Evolutionary conservation across 2,888 invertebrate genomes (phyloP), one percentile per base, ranked within the genome.

Genomic region (Orgyia antiqua): DNA sequence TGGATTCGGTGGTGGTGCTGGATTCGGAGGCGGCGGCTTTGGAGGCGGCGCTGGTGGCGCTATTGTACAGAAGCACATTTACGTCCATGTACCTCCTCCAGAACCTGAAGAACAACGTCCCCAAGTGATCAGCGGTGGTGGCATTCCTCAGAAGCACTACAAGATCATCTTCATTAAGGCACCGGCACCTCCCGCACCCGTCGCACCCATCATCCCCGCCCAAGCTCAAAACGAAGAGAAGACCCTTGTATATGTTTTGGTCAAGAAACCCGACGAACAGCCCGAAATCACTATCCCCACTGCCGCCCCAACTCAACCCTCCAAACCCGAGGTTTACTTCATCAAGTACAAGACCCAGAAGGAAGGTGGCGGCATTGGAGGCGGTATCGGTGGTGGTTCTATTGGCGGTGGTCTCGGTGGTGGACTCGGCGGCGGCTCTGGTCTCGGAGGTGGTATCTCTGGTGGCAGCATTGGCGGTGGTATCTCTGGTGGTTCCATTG

Each of bases 121-220:
- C 43, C 89, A 91, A 64, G 89, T 91, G 34, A 89, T 92, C 62
- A 83, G 84, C 33, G 87, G 89, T 7, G 89, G 90, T 24, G 89
- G 90, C 36, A 87, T 91, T 27, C 79, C 90, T 61, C 93, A 93
- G 78, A 93, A 93, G 65, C 93, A 93, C 83, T 93, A 94, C 90
- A 93, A 93, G 77, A 94, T 94, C 80, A 93, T 94, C 88, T 93
- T 94, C 90, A 93, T 94, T 83, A 93, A 93, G 87, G 93, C 93
- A 40, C 93, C 93, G 36, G 90, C 93, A 49, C 89, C 92, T 48
- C 92, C 92, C 60, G 91, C 92, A 33, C 93, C 93, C 37, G 90
- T 92, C 43, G 92, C 91, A 0, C 93, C 93, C 59, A 88, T 91
- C 55, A 92, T 93, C 66, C 93, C 93, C 53, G 88, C 90, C 27